Evolutionary conservation across 2,888 invertebrate genomes (phyloP).

Genomic region (Argyresthia goedartella): DNA sequence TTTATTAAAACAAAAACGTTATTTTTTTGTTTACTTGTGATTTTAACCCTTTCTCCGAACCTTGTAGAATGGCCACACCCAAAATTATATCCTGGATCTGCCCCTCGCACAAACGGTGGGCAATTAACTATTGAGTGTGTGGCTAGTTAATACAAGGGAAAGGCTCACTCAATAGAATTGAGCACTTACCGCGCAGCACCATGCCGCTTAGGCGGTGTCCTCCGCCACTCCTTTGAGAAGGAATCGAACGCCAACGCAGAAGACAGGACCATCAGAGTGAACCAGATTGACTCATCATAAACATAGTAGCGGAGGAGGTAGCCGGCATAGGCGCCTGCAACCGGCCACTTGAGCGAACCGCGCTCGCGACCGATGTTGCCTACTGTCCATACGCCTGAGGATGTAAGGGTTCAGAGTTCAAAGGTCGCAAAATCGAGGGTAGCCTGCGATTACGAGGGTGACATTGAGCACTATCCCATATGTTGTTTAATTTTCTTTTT

Average conservation of each 20-base stretch:
- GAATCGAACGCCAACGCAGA: slow-evolving; percentile 80
- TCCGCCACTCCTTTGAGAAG: slow-evolving; percentile 83
- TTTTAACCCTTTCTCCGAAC: too few relatives aligned
- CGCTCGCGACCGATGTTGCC: slow-evolving; percentile 91
- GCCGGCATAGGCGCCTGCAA: slow-evolving; percentile 75
- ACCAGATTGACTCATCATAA: slow-evolving; percentile 80
- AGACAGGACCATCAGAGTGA: slow-evolving; percentile 75
- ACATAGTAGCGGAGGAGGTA: slow-evolving; percentile 80
- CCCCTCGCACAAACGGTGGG: too few relatives aligned
- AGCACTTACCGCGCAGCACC: slow-evolving; percentile 36
- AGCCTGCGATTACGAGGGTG: background rate
- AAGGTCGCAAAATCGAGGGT: background rate
- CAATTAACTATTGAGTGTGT: too few relatives aligned
- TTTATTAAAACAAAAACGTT: too few relatives aligned
- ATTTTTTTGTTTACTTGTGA: too few relatives aligned
- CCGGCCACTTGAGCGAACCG: slow-evolving; percentile 78
- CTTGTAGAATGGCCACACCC: too few relatives aligned
- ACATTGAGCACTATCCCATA: background rate
- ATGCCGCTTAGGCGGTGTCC: slow-evolving; percentile 68
- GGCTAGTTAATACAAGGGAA: too few relatives aligned
- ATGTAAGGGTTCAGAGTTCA: background rate
- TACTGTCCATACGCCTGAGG: slow-evolving; percentile 87
- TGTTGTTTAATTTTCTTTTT: background rate
- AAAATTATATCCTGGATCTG: too few relatives aligned
- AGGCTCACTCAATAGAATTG: too few relatives aligned